phyloP scores from a whole-genome alignment of 2,888 invertebrate genomes.

The Ormyrus thymus region DNA sequence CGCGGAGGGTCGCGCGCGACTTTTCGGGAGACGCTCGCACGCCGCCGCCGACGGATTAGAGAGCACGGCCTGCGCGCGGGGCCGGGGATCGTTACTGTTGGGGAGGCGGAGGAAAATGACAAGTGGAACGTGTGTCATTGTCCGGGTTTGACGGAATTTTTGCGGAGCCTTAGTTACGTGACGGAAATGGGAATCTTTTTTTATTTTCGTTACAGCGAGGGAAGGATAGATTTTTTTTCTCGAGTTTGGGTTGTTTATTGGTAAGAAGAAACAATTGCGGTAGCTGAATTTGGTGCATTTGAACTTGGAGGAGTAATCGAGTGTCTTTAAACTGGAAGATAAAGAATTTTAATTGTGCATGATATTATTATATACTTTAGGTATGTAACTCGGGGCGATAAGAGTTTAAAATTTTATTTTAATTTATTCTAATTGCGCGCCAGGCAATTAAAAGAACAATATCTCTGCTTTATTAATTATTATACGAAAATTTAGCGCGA shows the following conservation, averaged over 20 bases:
- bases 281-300: not conserved
- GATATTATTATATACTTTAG: too few relatives aligned
- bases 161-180: slow-evolving; percentile 32
- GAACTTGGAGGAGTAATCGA: not conserved
- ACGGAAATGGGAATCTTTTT: slow-evolving; percentile 23
- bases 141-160: slow-evolving; percentile 31
- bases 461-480: not conserved
- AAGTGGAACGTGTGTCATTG: slow-evolving; percentile 36
- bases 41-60: slow-evolving; percentile 44
- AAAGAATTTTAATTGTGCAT: slow-evolving; percentile 1
- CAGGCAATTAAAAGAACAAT: too few relatives aligned
- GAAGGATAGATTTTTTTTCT: too few relatives aligned
- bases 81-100: not conserved
- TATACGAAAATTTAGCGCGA: not conserved
- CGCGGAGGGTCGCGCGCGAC: slow-evolving; percentile 1
- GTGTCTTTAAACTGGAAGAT: slow-evolving; percentile 31
- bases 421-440: too few relatives aligned
- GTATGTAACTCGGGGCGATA: too few relatives aligned
- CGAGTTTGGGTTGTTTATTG: too few relatives aligned
- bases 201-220: not conserved
- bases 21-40: not conserved
- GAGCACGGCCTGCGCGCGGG: not conserved
- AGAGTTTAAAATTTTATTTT: too few relatives aligned
- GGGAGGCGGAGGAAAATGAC: not conserved
- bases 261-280: too few relatives aligned